A percentile compares a stretch with the other conserved stretches of the same genome.
Evolutionary conservation across 1,140 invertebrate genomes (phyloP).

Genomic region (Branchinecta lynchi): DNA sequence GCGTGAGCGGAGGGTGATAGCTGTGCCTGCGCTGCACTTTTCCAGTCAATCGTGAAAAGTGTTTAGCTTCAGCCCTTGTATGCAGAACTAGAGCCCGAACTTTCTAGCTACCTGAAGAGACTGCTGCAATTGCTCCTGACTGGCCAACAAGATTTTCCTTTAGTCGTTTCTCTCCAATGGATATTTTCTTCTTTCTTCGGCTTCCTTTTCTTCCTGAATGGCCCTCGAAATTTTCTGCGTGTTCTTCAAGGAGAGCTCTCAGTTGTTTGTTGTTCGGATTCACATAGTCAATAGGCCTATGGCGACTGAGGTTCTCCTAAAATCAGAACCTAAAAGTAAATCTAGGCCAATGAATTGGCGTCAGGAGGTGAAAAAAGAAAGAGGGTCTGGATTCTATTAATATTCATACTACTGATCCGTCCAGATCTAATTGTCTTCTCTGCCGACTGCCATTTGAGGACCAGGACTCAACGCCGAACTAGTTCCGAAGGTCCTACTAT

Average conservation of each 20-base stretch:
- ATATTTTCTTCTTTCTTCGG: conserved; percentile 67
- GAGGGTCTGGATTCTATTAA: too few relatives aligned
- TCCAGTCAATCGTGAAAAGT: too few relatives aligned
- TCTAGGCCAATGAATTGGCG: too few relatives aligned
- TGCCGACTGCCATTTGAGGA: too few relatives aligned
- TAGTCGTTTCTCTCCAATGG: conserved; percentile 66
- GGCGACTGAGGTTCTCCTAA: conserved; percentile 54
- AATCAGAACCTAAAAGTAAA: conserved; percentile 16
- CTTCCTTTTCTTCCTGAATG: conserved; percentile 40
- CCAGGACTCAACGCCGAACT: too few relatives aligned
- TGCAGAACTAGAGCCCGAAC: not conserved
- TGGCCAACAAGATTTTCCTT: conserved; percentile 76
- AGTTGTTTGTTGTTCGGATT: conserved; percentile 22
- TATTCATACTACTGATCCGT: too few relatives aligned
- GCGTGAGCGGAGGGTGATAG: too few relatives aligned
- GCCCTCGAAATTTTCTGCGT: conserved; percentile 35
- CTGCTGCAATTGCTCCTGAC: conserved; percentile 67
- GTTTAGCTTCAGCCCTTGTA: too few relatives aligned
- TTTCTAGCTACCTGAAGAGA: conserved; percentile 50
- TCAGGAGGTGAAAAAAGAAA: too few relatives aligned
- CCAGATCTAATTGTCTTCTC: too few relatives aligned
- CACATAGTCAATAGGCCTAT: conserved; percentile 60
- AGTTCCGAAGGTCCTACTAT: too few relatives aligned
- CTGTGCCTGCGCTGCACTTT: too few relatives aligned
- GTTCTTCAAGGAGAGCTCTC: conserved; percentile 16